Evolutionary conservation across 2,888 invertebrate genomes (phyloP).

Genomic region (Mayetiola destructor): DNA sequence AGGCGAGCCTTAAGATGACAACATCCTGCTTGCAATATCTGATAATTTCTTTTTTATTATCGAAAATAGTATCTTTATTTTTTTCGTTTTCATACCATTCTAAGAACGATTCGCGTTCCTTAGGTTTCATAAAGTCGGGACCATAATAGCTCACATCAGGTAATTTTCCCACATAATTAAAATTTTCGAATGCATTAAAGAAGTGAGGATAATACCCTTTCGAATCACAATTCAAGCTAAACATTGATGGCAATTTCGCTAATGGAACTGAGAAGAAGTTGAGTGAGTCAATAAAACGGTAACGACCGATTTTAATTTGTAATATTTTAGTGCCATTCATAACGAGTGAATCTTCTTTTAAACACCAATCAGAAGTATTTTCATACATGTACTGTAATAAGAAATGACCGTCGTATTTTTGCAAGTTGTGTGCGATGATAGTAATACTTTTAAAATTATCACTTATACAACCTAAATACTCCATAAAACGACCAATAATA

Average conservation of each 20-base stretch:
- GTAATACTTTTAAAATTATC: background rate
- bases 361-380: background rate
- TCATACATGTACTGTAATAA: background rate
- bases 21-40: too few relatives aligned
- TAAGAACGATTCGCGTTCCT: background rate
- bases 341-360: background rate
- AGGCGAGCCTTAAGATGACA: too few relatives aligned
- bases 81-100: background rate
- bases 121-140: background rate
- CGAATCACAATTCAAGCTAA: background rate
- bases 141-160: background rate
- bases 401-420: background rate
- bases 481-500: background rate
- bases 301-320: background rate
- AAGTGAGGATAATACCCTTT: background rate
- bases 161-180: background rate
- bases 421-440: background rate
- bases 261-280: background rate
- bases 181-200: background rate
- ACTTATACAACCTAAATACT: background rate
- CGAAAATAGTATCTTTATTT: background rate
- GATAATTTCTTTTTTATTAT: background rate
- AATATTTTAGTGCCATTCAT: constrained; percentile 4
- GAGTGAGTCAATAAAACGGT: background rate
- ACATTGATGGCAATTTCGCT: background rate